Base-by-base conservation (phyloP, 1,140 invertebrate species). In the Zaprionus gabonicus region DNA sequence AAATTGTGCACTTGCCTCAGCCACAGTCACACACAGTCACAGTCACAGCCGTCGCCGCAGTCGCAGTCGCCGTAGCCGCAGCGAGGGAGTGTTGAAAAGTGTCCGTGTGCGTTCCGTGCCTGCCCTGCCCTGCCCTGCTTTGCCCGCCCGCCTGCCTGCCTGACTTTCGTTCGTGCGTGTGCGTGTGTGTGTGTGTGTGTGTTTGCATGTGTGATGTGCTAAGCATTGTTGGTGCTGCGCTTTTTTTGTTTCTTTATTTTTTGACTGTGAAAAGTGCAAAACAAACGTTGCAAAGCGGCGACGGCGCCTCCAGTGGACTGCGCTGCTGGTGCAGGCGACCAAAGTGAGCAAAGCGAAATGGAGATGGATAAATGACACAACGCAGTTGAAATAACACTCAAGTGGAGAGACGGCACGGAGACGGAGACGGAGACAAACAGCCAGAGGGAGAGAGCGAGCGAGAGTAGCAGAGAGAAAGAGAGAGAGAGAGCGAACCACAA, bases 341-440 rank as follows among this genome's bases (percentile, higher is more conserved):
- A 58, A 60, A 41, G 53, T 44, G 63, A 41, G 15, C n/a, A 51
- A 28, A 62, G 34, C 70, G 62, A 58, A 68, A 78, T 78, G 76
- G 72, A 75, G 65, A 66, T 65, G 76, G 59, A 59, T 53, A 34
- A 60, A 66, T 62, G 67, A 75, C 62, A 71, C 31, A 60, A 20
- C 65, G 60, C 49, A 62, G 55, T 70, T 69, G 65, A 64, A 64
- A 70, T 51, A 46, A 49, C 51, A 63, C 63, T 62, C 36, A 63
- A 72, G 69, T 51, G 69, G 57, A 15, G 31, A 10, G 31, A 34
- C 31, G 28, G 23, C 23, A 23, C 23, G 2, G 6, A 10, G 59
- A 27, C 59, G 59, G 34, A 51, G 41, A 60, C 23, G 20, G 57
- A 44, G 41, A 44, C 41, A 17, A n/a, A 44, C 4, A 53, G 46